Evolutionary conservation across 1,140 invertebrate species (phyloP).

Genomic region (Drosophila pandora): DNA sequence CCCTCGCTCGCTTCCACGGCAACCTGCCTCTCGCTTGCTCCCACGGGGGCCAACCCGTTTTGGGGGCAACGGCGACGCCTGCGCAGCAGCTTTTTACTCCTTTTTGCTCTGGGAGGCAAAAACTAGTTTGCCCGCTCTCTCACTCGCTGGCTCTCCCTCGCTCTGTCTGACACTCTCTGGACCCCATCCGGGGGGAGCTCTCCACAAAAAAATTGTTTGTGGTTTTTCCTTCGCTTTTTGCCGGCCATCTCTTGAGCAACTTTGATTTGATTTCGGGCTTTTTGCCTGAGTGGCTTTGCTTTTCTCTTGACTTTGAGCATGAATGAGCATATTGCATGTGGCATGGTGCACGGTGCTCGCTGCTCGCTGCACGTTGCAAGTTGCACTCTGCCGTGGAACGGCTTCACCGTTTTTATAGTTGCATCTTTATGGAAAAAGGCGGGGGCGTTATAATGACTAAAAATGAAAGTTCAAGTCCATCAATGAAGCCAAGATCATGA

Average conservation of each 20-base stretch:
- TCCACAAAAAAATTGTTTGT: conserved; percentile 72
- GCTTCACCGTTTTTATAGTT: conserved; percentile 36
- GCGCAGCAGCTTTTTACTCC: conserved; percentile 72
- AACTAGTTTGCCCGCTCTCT: conserved; percentile 34
- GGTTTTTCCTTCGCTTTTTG: conserved; percentile 60
- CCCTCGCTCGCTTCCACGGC: conserved; percentile 31
- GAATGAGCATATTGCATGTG: conserved; percentile 58
- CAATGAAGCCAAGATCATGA: conserved; percentile 16
- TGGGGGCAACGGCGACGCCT: conserved; percentile 62
- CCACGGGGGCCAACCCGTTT: conserved; percentile 18
- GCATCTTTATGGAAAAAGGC: conserved; percentile 37
- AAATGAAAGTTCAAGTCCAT: conserved; percentile 49
- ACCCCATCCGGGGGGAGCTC: conserved; percentile 13
- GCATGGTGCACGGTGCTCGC: conserved; percentile 21
- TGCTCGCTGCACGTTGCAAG: conserved; percentile 20
- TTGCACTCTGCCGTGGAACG: background rate
- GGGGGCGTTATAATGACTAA: conserved; percentile 38
- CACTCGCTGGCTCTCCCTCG: conserved; percentile 3
- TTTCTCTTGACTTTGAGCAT: conserved; percentile 64
- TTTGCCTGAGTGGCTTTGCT: conserved; percentile 69
- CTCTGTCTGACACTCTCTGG: background rate
- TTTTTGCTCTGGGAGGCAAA: conserved; percentile 49
- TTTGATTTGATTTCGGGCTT: conserved; percentile 72
- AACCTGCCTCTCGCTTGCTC: conserved; percentile 51
- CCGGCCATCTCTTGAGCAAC: conserved; percentile 64